These are phyloP conservation scores for Solen grandis DNA, from an alignment of 1,140 invertebrate genomes.

Conservation along the genomic window DNA sequence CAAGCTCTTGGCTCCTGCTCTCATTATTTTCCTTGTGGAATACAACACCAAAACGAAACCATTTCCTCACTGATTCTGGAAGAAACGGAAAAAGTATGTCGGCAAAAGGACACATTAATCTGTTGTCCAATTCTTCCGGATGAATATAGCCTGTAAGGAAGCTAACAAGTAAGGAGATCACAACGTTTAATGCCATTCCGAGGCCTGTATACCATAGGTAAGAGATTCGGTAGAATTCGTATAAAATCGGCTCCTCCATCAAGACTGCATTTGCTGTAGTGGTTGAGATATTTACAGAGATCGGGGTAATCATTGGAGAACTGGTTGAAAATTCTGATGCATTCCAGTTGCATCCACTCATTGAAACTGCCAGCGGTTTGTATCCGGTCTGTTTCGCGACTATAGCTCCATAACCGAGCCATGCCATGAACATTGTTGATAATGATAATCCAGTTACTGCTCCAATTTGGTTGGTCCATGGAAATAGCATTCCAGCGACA, in stretches of 20 bases:
- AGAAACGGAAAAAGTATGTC: conserved; percentile 61
- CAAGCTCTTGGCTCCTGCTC: no score
- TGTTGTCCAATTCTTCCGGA: conserved; percentile 51
- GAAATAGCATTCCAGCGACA: conserved; percentile 79
- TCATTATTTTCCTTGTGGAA: no score
- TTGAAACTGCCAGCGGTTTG: conserved; percentile 82
- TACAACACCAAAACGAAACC: conserved; percentile 61
- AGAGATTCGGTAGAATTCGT: no score
- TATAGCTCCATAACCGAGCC: conserved; percentile 89
- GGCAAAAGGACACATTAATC: conserved; percentile 61
- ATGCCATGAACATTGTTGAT: conserved; percentile 87
- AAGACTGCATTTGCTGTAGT: conserved; percentile 1
- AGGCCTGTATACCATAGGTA: conserved; percentile 89
- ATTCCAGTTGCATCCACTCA: conserved; percentile 72
- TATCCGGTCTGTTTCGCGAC: conserved; percentile 85
- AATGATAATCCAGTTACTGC: conserved; percentile 87
- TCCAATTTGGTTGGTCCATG: conserved; percentile 84
- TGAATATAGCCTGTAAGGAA: conserved; percentile 70
- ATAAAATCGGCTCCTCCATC: conserved; percentile 80
- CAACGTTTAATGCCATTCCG: conserved; percentile 84
- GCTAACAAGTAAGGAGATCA: conserved; percentile 87
- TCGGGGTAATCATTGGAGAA: background rate
- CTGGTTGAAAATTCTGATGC: no score
- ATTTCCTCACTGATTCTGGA: conserved; percentile 56
- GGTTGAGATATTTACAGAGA: background rate